Evolutionary conservation across 1,140 invertebrate species (phyloP).

Genomic region (Contarinia nasturtii): DNA sequence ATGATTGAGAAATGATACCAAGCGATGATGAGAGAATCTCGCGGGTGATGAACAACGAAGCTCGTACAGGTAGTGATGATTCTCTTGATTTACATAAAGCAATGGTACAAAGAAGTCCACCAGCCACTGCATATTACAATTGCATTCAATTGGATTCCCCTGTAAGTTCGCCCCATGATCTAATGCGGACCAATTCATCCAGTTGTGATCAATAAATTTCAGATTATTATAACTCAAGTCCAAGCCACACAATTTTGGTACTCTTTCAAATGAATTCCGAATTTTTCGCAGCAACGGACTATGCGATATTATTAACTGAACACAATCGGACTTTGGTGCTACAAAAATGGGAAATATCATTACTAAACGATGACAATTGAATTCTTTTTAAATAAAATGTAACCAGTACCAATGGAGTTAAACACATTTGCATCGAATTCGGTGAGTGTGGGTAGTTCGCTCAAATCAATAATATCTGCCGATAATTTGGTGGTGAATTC

Average conservation of each 20-base stretch:
- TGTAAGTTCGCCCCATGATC: background rate
- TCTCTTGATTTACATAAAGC: background rate
- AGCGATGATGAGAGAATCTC: too few species aligned
- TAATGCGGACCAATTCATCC: background rate
- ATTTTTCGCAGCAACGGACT: too few species aligned
- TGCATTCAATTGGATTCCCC: conserved; percentile 2
- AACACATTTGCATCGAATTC: background rate
- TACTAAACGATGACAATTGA: too few species aligned
- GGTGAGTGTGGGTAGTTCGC: background rate
- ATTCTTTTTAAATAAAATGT: too few species aligned
- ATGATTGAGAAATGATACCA: too few species aligned
- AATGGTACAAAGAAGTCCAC: background rate
- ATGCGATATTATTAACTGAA: too few species aligned
- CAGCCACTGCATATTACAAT: background rate
- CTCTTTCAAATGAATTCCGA: too few species aligned
- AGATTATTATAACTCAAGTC: conserved; percentile 3
- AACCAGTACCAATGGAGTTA: background rate
- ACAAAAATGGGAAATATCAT: background rate
- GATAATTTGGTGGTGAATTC: background rate
- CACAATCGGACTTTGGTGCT: background rate
- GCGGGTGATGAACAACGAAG: too few species aligned
- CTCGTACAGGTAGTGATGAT: background rate
- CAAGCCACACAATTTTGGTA: background rate
- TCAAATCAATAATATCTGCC: background rate
- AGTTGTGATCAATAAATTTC: background rate